Conservation (phyloP, 2,797 vertebrate genomes). For the Pseudocheirus occidentalis region DNA sequence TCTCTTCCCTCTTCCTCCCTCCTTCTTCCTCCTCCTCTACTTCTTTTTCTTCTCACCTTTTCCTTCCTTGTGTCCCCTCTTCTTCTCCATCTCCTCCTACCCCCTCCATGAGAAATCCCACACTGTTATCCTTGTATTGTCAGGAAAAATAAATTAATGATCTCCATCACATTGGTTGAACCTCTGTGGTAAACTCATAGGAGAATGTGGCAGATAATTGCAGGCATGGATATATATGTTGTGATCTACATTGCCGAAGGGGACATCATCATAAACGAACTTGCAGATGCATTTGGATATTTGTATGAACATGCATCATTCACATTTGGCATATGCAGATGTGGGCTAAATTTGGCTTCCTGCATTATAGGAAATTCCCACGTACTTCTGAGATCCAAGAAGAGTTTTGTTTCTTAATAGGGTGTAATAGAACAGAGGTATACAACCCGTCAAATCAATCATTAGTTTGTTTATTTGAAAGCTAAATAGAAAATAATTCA, state of each 20-base stretch:
- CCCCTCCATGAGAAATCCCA: neutral
- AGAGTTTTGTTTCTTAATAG: conserved; percentile 31
- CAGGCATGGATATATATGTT: neutral
- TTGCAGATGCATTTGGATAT: neutral
- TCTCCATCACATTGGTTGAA: neutral
- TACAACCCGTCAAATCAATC: neutral
- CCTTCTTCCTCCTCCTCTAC: neutral
- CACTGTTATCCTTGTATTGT: neutral
- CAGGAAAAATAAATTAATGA: neutral
- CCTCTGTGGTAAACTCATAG: neutral
- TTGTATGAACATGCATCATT: neutral
- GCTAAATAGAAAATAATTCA: conserved; percentile 59
- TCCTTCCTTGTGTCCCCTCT: neutral
- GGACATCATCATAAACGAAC: neutral
- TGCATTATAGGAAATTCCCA: neutral
- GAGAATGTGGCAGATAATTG: neutral
- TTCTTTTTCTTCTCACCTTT: neutral
- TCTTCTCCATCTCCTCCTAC: neutral
- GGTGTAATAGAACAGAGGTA: conserved; percentile 23
- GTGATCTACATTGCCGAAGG: neutral
- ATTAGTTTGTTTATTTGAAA: conserved; percentile 38
- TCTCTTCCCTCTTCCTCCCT: neutral
- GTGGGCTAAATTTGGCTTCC: neutral
- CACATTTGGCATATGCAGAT: neutral
- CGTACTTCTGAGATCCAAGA: conserved; percentile 50